Evolutionary conservation across 23 tunicate species (phyloP).

Genomic region (Botrylloides violaceus): DNA sequence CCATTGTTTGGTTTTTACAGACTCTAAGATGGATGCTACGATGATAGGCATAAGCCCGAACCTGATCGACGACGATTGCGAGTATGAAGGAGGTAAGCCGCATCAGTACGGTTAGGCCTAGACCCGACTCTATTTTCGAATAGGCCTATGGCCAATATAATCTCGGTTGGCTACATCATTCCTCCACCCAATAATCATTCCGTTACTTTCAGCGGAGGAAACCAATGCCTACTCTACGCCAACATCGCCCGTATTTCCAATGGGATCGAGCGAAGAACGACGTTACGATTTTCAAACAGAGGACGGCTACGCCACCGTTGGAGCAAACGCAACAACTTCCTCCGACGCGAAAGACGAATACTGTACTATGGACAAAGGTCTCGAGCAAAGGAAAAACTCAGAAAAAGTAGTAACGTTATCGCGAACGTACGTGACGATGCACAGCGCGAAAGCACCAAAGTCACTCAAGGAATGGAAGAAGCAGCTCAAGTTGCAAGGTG

Average conservation of each 20-base stretch:
- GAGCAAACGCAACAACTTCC: not conserved
- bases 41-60: no score
- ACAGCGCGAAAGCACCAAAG: not conserved
- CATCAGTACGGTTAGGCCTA: no score
- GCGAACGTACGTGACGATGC: not conserved
- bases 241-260: constrained; percentile 12
- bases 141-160: no score
- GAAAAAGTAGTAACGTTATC: not conserved
- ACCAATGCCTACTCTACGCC: constrained; percentile 6
- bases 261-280: not conserved
- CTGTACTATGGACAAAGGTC: not conserved
- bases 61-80: no score
- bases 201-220: not conserved
- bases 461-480: not conserved
- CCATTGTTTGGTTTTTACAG: no score
- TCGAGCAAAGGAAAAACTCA: not conserved
- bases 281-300: not conserved
- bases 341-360: not conserved
- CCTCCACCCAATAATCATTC: no score
- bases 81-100: no score
- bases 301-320: not conserved
- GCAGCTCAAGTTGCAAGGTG: not conserved
- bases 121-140: no score
- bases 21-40: no score
- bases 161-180: no score